phyloP scores from a whole-genome alignment of 2,113 vertebrate genomes.

The Pygoscelis adeliae region DNA sequence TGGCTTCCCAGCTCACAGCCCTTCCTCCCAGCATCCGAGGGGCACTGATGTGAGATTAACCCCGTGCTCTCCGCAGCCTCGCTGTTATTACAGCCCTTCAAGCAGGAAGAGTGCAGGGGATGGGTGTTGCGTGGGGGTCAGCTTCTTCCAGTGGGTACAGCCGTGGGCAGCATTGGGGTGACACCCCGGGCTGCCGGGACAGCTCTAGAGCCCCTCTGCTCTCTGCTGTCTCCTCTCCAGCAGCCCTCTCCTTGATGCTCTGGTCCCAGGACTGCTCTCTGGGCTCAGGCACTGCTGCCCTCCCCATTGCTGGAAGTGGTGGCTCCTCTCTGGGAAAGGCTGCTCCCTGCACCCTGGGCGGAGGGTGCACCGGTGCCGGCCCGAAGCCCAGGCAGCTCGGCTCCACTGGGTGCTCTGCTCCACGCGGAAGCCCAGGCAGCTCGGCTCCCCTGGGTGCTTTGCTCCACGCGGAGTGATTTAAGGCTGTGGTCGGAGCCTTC shows the following conservation, averaged over 20 bases:
- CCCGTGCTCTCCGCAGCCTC: background rate
- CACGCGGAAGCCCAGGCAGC: background rate
- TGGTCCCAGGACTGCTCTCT: background rate
- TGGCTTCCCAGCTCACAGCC: background rate
- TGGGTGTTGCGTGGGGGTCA: background rate
- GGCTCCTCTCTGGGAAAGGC: background rate
- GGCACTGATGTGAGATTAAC: background rate
- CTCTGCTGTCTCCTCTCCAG: background rate
- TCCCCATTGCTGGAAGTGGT: background rate
- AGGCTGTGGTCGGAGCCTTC: background rate
- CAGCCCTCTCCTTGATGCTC: background rate
- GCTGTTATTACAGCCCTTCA: background rate
- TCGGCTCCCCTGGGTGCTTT: rapidly evolving
- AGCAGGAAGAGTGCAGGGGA: background rate
- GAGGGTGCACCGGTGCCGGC: background rate
- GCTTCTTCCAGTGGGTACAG: background rate
- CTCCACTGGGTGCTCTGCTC: background rate
- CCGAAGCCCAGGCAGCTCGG: background rate
- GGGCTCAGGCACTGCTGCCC: background rate
- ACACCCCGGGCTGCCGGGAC: background rate
- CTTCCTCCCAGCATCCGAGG: background rate
- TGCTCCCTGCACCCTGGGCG: background rate
- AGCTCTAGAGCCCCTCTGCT: background rate
- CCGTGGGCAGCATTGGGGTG: rapidly evolving
- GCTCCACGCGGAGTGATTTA: background rate